Base-by-base conservation (phyloP, 2,797 vertebrate species). In the Brachyrhaphis roseni region DNA sequence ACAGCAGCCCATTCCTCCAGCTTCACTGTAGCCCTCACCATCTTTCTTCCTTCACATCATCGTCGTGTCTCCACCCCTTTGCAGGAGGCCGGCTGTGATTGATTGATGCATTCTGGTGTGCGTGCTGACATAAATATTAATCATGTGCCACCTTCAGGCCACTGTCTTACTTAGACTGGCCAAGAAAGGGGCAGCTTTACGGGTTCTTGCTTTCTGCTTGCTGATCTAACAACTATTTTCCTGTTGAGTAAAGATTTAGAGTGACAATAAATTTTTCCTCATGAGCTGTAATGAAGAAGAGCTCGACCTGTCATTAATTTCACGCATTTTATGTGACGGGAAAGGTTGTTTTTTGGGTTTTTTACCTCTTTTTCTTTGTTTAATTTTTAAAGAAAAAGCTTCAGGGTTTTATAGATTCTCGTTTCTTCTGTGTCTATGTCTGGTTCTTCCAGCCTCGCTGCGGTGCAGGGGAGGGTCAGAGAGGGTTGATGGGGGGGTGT, bases 71-170 rank as follows among this genome's bases (percentile, higher is more conserved):
- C 88, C 91, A 89, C 90, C 92, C 88, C 89, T 92, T 88, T 91
- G 90, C 91, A 84, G 89, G 88, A 91, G 91, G 91, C 91, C 81
- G 83, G 79, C 83, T 84, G 87, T 94, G 95, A 95, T 94, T 94
- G 95, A 95, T 94, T 93, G 93, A 94, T 94, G 92, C 89, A 79
- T 85, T 84, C 86, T 76, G 90, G 89, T 87, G 91, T 91, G 90
- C 87, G 89, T 87, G 86, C 91, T 92, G 94, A 93, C 95, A 94
- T 92, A 93, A 94, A 95, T 94, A 94, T 96, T 91, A 94, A 95
- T 95, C 91, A 94, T 91, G 41, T 82, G 84, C 87, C 90, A 82
- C 86, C 89, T 87, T 91, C 86, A 89, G 89, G 89, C 90, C 91
- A 81, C 90, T 82, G 85, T 81, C 83, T 89, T 80, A 81, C 88